A percentile compares a stretch with the other conserved stretches of the same genome.
phyloP scores from a whole-genome alignment of 2,113 vertebrate species.

The Labeo rohita region DNA sequence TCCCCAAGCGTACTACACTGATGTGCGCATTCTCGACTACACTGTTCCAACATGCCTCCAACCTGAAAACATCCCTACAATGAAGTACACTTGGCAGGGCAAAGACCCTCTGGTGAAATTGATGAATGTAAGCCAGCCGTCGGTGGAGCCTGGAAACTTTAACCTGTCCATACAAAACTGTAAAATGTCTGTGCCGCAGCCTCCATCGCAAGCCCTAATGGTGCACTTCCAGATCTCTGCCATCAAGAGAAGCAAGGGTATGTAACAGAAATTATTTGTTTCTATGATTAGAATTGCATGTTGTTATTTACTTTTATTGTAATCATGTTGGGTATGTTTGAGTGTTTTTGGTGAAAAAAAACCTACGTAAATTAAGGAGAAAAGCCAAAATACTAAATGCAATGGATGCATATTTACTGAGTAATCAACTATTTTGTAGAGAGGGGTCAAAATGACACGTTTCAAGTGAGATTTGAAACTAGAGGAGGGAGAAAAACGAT shows the following conservation, averaged over 20 bases:
- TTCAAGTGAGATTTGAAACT: neutral
- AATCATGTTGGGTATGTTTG: neutral
- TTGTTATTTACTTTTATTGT: neutral
- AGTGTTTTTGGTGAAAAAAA: neutral
- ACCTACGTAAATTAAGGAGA: neutral
- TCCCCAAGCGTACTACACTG: slow-evolving; percentile 73
- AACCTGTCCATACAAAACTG: slow-evolving; percentile 86
- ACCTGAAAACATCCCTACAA: slow-evolving; percentile 78
- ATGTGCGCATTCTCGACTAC: slow-evolving; percentile 74
- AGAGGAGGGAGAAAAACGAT: neutral
- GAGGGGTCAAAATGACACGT: neutral
- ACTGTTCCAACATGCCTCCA: slow-evolving; percentile 79
- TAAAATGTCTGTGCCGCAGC: slow-evolving; percentile 70
- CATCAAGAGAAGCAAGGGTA: slow-evolving; percentile 47
- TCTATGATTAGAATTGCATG: neutral
- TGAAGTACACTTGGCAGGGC: slow-evolving; percentile 69
- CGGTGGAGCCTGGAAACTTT: slow-evolving; percentile 77
- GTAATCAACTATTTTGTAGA: no score
- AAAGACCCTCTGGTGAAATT: slow-evolving; percentile 65
- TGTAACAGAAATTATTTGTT: neutral
- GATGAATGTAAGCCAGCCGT: slow-evolving; percentile 73
- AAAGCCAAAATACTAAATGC: neutral
- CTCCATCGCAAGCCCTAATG: slow-evolving; percentile 67
- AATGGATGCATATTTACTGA: neutral
- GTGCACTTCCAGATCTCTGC: slow-evolving; percentile 78